Base-by-base conservation (phyloP, 1,140 invertebrate genomes). In the Drosophila baimaii region DNA sequence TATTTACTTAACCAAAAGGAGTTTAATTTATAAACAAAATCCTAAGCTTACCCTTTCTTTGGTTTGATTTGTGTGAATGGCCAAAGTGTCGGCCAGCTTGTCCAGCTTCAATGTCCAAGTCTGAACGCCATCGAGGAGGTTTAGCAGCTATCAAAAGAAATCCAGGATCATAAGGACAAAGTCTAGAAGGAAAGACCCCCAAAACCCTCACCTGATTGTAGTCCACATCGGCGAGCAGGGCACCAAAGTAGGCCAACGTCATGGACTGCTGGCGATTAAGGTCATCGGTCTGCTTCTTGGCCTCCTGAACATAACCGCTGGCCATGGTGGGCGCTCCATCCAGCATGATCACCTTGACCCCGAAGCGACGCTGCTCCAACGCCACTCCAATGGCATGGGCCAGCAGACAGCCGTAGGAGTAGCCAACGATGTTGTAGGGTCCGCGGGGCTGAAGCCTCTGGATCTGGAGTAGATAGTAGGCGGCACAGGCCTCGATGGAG, bases 381-480 rank as follows among this genome's bases (percentile, higher is more conserved):
- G 97, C 95, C n/a, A 96, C 79, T 3, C 96, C 96, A 95, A 99
- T 99, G 93, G 99, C 98, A 91, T 98, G 97, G 2, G 97, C 98
- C 12, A 99, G 95, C 49, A 95, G 95, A 5, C 96, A 95, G 49
- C 98, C 98, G 92, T 97, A 99, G 0, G 98, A 99, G 92, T 99
- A 99, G 7, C 98, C 98, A 35, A 96, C 94, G 49, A 99, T 92
- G 25, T 95, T 94, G 93, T 98, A 98, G 0, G 98, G 97, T 37
- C 97, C 96, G 41, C 93, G 92, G 0, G 95, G 94, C 92, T 98
- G 97, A 6, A 97, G 92, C 23, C 93, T 93, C 79, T 95, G 95
- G 46, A 99, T 95, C 91, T 96, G 93, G 91, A 95, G 92, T 3
- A 98, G 93, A 92, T 99, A 99, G 92, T 94, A 96, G 44, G 92